These are phyloP conservation scores for Alentia gelatinosa DNA, from an alignment of 2,888 invertebrate genomes.

Conservation along the genomic window DNA sequence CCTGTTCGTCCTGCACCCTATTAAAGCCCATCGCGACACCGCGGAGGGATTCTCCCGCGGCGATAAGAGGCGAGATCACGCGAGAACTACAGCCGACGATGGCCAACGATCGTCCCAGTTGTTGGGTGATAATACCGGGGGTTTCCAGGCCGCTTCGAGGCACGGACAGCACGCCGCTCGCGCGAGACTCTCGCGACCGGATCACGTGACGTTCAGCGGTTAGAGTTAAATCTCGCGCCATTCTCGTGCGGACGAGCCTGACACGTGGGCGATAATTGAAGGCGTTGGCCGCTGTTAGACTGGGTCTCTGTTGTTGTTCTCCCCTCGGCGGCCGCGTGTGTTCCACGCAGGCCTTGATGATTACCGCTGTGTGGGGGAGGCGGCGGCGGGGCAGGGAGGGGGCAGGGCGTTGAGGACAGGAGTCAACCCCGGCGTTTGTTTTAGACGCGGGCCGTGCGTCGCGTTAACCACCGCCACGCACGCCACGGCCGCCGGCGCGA, in stretches of 20 bases:
- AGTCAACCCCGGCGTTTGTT: conserved; percentile 1
- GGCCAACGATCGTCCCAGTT: not conserved
- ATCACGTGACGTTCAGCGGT: conserved; percentile 23
- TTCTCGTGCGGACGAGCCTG: conserved; percentile 43
- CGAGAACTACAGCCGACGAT: not conserved
- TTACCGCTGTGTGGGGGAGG: not conserved
- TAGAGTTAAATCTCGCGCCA: conserved; percentile 34
- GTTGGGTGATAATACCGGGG: not conserved
- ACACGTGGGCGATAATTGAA: conserved; percentile 45
- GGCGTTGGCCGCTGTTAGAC: not conserved
- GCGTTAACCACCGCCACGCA: not conserved
- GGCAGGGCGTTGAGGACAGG: conserved; percentile 6
- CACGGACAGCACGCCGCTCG: too few relatives aligned
- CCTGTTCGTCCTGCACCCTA: not conserved
- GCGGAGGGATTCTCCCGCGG: not conserved
- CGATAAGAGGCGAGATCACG: conserved; percentile 2
- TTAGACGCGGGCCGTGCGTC: not conserved
- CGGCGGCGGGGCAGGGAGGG: not conserved
- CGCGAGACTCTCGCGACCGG: too few relatives aligned
- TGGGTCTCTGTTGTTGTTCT: not conserved
- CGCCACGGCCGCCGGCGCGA: not conserved
- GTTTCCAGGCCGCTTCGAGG: not conserved
- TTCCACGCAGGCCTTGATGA: too few relatives aligned
- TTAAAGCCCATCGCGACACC: not conserved
- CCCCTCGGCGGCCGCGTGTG: not conserved